Conservation (phyloP, 2,113 vertebrate species). For the Ptyas mucosa region DNA sequence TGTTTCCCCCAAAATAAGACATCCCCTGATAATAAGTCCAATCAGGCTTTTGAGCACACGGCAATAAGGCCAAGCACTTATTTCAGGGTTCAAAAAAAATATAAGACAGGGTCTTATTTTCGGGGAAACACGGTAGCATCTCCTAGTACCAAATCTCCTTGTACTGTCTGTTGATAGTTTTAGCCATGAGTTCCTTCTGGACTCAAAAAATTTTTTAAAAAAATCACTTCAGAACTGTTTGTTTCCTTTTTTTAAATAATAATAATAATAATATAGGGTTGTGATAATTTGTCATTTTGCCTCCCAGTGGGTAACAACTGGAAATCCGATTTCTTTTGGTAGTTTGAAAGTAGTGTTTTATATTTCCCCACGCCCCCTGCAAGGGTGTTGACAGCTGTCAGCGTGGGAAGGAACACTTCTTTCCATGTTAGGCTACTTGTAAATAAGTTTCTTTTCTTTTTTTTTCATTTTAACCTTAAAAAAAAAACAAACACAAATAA, state of each 20-base stretch:
- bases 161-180: conserved; percentile 11
- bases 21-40: no score
- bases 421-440: conserved; percentile 51
- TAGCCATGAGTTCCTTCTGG: conserved; percentile 1
- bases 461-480: conserved; percentile 6
- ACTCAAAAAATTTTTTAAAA: background rate
- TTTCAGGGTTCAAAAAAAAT: no score
- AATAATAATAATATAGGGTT: background rate
- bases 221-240: conserved; percentile 11
- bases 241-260: background rate
- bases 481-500: conserved; percentile 25
- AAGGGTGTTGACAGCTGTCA: conserved; percentile 25
- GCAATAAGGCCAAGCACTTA: no score
- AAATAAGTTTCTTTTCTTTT: conserved; percentile 56
- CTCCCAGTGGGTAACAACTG: conserved; percentile 29
- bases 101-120: no score
- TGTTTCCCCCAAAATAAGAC: no score
- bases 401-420: background rate
- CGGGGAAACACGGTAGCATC: background rate
- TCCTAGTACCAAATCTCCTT: conserved; percentile 1
- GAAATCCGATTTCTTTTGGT: conserved; percentile 5
- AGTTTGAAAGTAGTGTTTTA: conserved; percentile 26
- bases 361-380: no score
- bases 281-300: conserved; percentile 39
- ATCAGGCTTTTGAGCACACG: no score